Base-by-base conservation (phyloP, 2,113 vertebrate species). In the Scomber colias region DNA sequence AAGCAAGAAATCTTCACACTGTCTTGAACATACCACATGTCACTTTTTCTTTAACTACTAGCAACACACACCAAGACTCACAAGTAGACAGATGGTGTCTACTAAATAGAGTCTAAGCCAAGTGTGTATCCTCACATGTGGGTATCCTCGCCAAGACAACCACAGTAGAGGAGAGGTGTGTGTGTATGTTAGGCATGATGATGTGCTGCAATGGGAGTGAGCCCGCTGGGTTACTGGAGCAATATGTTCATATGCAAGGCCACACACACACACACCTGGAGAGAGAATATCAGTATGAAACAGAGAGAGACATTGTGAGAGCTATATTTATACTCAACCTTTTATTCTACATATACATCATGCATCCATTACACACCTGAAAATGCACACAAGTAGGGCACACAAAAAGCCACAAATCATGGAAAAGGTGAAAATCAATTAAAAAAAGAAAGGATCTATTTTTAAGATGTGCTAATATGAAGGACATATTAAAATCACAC, bases 201-300 rank as follows among this genome's bases (percentile, higher is more conserved):
- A 71, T 81, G 66, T 66, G 79, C 49, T 62, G 27, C 71, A 74
- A 55, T 5, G 72, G 80, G 79, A 90, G 64, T 54, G 53, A 14
- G 55, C 51, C 17, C 68, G 77, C 80, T 72, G n/a, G 70, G 87
- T 84, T 84, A 82, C 79, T 87, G 78, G 50, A 68, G 56, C 75
- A 77, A 69, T 60, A 56, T 54, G 8, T 70, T 53, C 62, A 48
- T 40, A 46, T 35, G 49, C 27, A 21, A 1, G 5, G 16, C 69
- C 46, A 72, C 61, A 54, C 63, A 75, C 14, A 63, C 35, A 80
- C 1, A 27, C 67, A 78, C 49, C 46, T 73, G 59, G 57, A 51
- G 40, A 66, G 16, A 48, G 27, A 64, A 49, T 55, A 19, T 57
- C 53, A 45, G 35, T 31, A 40, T 69, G 54, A 65, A 12, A 60